Evolutionary conservation across 2,888 invertebrate genomes (phyloP).

Genomic region (Drosophila barbarae): DNA sequence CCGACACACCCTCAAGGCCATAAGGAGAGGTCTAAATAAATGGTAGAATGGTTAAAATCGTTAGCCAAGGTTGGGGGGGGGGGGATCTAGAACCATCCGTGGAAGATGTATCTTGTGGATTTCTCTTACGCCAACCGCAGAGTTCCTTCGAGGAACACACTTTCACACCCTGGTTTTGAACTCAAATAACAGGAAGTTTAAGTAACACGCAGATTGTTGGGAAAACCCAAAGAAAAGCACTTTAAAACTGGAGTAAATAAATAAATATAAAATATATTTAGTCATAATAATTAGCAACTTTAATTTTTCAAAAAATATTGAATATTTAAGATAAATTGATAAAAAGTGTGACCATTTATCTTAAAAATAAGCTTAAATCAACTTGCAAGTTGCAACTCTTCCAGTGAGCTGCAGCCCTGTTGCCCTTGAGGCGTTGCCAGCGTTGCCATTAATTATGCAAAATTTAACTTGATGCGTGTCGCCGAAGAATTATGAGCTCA

Average conservation of each 20-base stretch:
- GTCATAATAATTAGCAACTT: no score
- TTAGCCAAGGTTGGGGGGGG: conserved; percentile 3
- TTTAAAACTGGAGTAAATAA: neutral
- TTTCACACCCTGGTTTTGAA: conserved; percentile 32
- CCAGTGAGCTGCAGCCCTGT: conserved; percentile 21
- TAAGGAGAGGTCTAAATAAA: conserved; percentile 19
- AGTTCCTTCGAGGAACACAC: conserved; percentile 37
- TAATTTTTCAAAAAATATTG: no score
- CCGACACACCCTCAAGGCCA: conserved; percentile 66
- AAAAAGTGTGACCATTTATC: neutral
- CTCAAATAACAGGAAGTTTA: conserved; percentile 32
- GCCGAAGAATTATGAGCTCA: conserved; percentile 52
- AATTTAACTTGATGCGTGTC: conserved; percentile 72
- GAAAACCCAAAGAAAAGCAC: conserved; percentile 10
- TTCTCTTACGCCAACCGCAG: conserved; percentile 23
- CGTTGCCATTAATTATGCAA: conserved; percentile 70
- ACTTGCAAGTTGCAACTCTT: neutral
- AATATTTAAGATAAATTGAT: no score
- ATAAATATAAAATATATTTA: neutral
- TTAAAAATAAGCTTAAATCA: neutral
- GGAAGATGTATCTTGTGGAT: conserved; percentile 29
- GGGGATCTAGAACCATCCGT: conserved; percentile 13
- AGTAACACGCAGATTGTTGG: conserved; percentile 33
- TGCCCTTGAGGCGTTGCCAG: conserved; percentile 16
- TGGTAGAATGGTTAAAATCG: conserved; percentile 19